These are phyloP conservation scores for Petrophora chlorosata DNA, from an alignment of 2,888 invertebrate genomes.

Conservation along the genomic window DNA sequence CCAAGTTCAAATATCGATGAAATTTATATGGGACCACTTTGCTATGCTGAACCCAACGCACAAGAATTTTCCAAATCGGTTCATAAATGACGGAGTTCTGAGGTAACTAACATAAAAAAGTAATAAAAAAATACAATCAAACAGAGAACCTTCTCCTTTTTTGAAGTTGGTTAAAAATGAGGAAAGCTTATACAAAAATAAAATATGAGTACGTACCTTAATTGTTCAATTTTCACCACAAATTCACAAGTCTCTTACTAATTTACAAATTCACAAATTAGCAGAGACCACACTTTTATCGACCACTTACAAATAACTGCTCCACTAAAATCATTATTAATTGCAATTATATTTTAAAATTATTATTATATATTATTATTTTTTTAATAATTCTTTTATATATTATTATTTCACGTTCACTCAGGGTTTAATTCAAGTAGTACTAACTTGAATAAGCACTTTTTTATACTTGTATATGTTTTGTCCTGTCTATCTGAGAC, in stretches of 20 bases:
- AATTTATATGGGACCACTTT: too few species aligned
- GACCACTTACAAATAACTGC: not conserved
- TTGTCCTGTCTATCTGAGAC: slow-evolving; percentile 36
- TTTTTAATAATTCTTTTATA: not conserved
- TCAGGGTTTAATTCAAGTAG: not conserved
- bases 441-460: not conserved
- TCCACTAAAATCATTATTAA: slow-evolving; percentile 3
- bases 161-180: too few species aligned
- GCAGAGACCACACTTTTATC: slow-evolving; percentile 9
- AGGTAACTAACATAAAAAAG: too few species aligned
- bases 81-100: too few species aligned
- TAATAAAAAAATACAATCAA: too few species aligned
- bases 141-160: too few species aligned
- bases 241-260: slow-evolving; percentile 15
- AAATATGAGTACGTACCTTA: slow-evolving; percentile 3
- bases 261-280: slow-evolving; percentile 11
- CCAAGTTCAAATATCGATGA: too few species aligned
- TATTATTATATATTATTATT: not conserved
- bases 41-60: too few species aligned
- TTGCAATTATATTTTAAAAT: not conserved
- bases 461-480: not conserved
- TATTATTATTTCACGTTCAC: not conserved
- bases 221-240: not conserved
- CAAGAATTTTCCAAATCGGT: too few species aligned
- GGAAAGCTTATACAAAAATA: too few species aligned